Conservation (phyloP, 1,140 invertebrate genomes). For the Solenopsis fugax region DNA sequence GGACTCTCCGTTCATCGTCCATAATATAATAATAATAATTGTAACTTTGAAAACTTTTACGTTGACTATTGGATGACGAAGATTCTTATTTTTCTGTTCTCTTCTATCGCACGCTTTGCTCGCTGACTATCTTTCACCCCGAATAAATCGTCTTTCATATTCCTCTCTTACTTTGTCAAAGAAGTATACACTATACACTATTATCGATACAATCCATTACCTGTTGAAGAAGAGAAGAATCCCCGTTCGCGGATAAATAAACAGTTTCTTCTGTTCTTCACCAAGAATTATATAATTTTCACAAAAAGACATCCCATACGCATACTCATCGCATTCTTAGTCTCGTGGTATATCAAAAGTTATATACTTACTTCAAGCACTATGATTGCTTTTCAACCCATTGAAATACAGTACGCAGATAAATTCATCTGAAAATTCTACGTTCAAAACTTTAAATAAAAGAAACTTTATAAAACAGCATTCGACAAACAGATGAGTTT, state of each 20-base stretch:
- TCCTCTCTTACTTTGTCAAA: conserved; percentile 19
- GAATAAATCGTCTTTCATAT: conserved; percentile 38
- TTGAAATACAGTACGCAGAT: conserved; percentile 38
- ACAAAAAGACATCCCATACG: conserved; percentile 71
- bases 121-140: conserved; percentile 52
- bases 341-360: conserved; percentile 36
- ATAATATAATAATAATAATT: conserved; percentile 76
- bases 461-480: conserved; percentile 47
- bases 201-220: conserved; percentile 57
- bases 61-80: conserved; percentile 82
- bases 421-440: conserved; percentile 10
- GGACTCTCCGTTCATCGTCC: conserved; percentile 73
- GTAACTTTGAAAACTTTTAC: conserved; percentile 80
- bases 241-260: conserved; percentile 6
- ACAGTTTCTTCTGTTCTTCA: conserved; percentile 25
- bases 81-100: conserved; percentile 71
- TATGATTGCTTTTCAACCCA: conserved; percentile 58
- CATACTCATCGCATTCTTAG: conserved; percentile 60
- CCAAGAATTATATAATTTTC: conserved; percentile 45
- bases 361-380: conserved; percentile 37
- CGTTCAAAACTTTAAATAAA: background rate
- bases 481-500: background rate
- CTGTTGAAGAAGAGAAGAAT: background rate
- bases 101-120: conserved; percentile 35
- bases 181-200: conserved; percentile 55